Base-by-base conservation (phyloP, 2,113 vertebrate species). In the Suricata suricatta region DNA sequence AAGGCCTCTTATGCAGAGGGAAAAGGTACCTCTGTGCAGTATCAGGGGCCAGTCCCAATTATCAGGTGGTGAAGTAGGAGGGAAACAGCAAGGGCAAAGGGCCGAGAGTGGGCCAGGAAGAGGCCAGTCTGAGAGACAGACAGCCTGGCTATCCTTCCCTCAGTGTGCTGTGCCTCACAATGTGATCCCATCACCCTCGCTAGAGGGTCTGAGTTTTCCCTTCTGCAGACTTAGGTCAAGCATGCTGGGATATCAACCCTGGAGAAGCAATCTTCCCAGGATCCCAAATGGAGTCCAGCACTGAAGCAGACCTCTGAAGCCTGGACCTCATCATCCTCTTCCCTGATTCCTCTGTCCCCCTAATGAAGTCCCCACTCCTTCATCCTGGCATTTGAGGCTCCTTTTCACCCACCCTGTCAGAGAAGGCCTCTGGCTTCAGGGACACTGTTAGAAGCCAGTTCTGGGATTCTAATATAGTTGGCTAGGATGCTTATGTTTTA, bases 171-270 rank as follows among this genome's bases (percentile, higher is more conserved):
- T 85, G 69, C 50, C 31, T 85, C 35, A n/a, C 27, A 84, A 74
- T 0, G 0, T 94, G 44, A 88, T 60, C 93, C 71, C 57, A 66
- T 85, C 66, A 54, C 77, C 33, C 72, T 77, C 41, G n/a, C 52
- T 79, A 83, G 50, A 76, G 31, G 47, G 35, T 81, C 79, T 96
- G 64, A 68, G 19, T 82, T 85, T 94, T 76, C 60, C 66, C 38
- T 96, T 57, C 54, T 96, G 44, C 19, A 88, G 60, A 85, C n/a
- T 90, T 68, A 77, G 77, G 66, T 81, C 71, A 71, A 88, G 84
- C 12, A 21, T 90, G n/a, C 92, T 76, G 33, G 50, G 19, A 15
- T 25, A 77, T 79, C 29, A 88, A 50, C 29, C 60, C 23, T 88
- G 50, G 63, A 64, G 60, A 96, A 89, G 68, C 33, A 88, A 81